Evolutionary conservation across 2,888 invertebrate genomes (phyloP), one percentile per base, ranked within the genome.

Genomic region (Spodoptera littoralis): DNA sequence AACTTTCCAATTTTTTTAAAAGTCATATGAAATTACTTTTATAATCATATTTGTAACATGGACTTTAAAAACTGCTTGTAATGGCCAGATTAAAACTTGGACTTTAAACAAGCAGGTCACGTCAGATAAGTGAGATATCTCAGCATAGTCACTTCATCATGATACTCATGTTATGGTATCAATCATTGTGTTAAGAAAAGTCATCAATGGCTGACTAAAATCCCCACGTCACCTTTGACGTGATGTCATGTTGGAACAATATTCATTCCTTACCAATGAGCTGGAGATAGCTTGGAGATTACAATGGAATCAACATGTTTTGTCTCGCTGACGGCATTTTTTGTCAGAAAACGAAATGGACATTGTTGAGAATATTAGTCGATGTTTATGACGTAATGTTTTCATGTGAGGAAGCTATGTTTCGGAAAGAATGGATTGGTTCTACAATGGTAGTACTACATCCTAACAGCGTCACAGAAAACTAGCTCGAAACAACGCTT

Each of bases 181-280:
- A 45, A 22, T 49, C 45, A 72, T 70, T 65, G 72, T 66, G 11
- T 43, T 11, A 43, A 42, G 46, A 45, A 46, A 60, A 72, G 50
- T 70, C 67, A 66, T 66, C 13, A 18, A 13, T n/a, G 48, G 45
- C 55, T 74, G 64, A 73, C 55, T 65, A 48, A 52, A 58, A 48
- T 54, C 44, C 13, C 55, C 30, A 58, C 65, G 75, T 75, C 65
- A 70, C 36, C 46, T 44, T 52, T 18, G 41, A 44, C 62, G 52
- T 64, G 60, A 60, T 43, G 50, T 54, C 55, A 65, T 45, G 8
- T 55, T 36, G 47, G 47, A 52, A 70, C 65, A 58, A 70, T 70
- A 70, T 55, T 30, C 54, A 74, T 70, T 68, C 73, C 63, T 68
- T 47, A 68, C 62, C 11, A 11, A 62, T 73, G 73, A 71, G 57